Evolutionary conservation across 2,888 invertebrate species (phyloP).

Genomic region (Meghimatium bilineatum): DNA sequence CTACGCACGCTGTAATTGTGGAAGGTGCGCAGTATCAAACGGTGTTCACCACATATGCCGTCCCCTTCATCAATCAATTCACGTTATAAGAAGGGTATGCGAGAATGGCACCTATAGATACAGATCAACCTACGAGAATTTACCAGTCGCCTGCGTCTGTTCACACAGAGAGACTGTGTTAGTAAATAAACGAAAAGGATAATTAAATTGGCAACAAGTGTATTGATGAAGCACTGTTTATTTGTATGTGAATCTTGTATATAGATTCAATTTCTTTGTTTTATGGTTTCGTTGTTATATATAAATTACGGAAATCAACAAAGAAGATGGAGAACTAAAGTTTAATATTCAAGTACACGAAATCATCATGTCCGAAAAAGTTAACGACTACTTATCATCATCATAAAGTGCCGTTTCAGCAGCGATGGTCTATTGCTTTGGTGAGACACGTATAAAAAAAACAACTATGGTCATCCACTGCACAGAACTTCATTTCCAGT

Average conservation of each 20-base stretch:
- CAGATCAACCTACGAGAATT: neutral
- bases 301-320: too few relatives aligned
- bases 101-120: constrained; percentile 1
- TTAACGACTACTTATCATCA: too few relatives aligned
- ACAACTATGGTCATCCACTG: too few relatives aligned
- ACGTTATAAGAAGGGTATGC: neutral
- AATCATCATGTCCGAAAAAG: too few relatives aligned
- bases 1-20: constrained; percentile 46
- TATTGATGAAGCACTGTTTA: neutral
- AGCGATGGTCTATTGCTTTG: too few relatives aligned
- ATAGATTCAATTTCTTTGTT: too few relatives aligned
- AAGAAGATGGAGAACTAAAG: too few relatives aligned
- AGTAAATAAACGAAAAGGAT: neutral
- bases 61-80: constrained; percentile 18
- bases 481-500: too few relatives aligned
- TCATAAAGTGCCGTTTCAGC: too few relatives aligned
- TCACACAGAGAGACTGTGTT: constrained; percentile 4
- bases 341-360: too few relatives aligned
- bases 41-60: neutral
- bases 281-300: too few relatives aligned
- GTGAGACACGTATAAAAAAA: too few relatives aligned
- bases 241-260: neutral
- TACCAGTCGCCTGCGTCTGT: constrained; percentile 10
- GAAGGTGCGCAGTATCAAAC: constrained; percentile 29
- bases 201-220: neutral